phyloP scores from a whole-genome alignment of 35 echinoderm and acorn worm genomes.

The Ophioderma brevispina region DNA sequence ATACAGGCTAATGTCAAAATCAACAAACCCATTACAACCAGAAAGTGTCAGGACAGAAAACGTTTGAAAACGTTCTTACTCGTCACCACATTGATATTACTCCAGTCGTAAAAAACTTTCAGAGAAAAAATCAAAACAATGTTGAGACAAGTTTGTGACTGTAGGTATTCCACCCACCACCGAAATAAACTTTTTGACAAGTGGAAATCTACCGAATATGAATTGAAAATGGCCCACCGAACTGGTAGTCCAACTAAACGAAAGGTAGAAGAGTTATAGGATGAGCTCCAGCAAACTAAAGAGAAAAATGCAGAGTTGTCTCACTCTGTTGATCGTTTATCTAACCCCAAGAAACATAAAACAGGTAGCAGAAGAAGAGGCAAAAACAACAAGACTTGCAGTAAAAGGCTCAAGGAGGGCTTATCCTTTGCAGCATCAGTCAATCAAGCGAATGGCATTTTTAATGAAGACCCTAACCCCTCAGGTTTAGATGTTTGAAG shows the following conservation, averaged over 20 bases:
- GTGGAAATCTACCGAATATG: constrained; percentile 23
- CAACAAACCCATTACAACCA: not conserved
- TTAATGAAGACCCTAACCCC: too few relatives aligned
- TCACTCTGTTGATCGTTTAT: constrained; percentile 37
- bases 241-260: constrained; percentile 44
- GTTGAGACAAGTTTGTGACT: too few relatives aligned
- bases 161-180: too few relatives aligned
- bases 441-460: too few relatives aligned
- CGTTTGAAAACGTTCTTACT: too few relatives aligned
- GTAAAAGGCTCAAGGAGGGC: too few relatives aligned
- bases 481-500: too few relatives aligned
- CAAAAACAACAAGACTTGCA: constrained; percentile 43
- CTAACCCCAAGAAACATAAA: constrained; percentile 38
- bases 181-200: constrained; percentile 10
- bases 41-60: not conserved
- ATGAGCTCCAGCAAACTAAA: constrained; percentile 16
- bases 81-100: too few relatives aligned
- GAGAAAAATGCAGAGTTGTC: constrained; percentile 14
- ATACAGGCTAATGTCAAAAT: not conserved
- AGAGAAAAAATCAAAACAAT: too few relatives aligned
- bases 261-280: constrained; percentile 29
- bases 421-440: too few relatives aligned
- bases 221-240: constrained; percentile 26
- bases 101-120: too few relatives aligned
- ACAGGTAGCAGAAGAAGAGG: constrained; percentile 27